These are phyloP conservation scores for Eupleurogrammus muticus DNA, from an alignment of 2,797 vertebrate species.

Conservation along the genomic window DNA sequence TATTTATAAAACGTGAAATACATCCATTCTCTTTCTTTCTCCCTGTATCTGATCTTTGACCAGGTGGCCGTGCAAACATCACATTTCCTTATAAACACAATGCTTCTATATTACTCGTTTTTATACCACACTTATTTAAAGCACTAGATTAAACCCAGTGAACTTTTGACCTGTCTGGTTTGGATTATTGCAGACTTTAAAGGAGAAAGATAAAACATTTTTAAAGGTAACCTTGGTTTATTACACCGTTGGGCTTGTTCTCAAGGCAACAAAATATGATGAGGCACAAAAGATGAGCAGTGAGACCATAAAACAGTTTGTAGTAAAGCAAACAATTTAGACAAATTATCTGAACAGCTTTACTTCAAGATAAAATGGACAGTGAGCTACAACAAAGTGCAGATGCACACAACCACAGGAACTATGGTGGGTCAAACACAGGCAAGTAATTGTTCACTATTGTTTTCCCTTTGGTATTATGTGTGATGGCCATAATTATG, in stretches of 20 bases:
- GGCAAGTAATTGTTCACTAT: too few relatives aligned
- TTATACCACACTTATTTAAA: not conserved
- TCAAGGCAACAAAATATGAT: not conserved
- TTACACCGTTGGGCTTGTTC: not conserved
- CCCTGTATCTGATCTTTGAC: not conserved
- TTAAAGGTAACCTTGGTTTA: not conserved
- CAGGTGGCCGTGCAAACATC: not conserved
- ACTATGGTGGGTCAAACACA: too few relatives aligned
- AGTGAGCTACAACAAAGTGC: too few relatives aligned
- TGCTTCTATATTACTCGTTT: not conserved
- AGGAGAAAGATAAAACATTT: not conserved
- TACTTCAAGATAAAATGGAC: not conserved
- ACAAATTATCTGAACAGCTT: not conserved
- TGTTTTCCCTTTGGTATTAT: too few relatives aligned
- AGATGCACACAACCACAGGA: too few relatives aligned
- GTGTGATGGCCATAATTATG: not conserved
- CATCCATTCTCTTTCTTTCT: not conserved
- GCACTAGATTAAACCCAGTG: not conserved
- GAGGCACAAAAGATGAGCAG: not conserved
- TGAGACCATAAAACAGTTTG: not conserved
- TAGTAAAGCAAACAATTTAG: not conserved
- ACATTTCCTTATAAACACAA: not conserved
- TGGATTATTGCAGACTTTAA: not conserved
- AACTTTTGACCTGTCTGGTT: not conserved
- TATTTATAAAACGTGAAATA: slow-evolving; percentile 7